Evolutionary conservation across 37 sponge, comb jelly and placozoan species (phyloP), one percentile per base, ranked within the genome.

Genomic region (Ephydatia muelleri): DNA sequence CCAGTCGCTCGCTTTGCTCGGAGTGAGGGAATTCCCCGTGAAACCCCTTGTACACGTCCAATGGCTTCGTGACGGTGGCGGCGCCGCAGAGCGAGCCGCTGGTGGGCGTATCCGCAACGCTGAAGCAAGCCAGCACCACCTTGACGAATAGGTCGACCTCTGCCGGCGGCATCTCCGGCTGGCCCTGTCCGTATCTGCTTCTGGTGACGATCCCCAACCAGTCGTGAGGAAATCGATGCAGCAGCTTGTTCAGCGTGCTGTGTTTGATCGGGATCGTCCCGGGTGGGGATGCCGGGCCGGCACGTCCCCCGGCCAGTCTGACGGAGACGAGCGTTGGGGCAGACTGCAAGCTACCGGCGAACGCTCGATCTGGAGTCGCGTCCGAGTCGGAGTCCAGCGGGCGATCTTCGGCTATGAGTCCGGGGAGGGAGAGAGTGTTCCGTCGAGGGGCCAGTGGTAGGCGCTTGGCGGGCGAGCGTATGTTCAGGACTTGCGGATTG

Each of bases 1-100:
- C 77, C 22, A 96, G 48, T 90, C 97, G 93, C 21, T 76, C 65
- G 8, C 75, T 38, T 12, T 85, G 16, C 3, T 77, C 48, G 30
- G 93, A 85, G 69, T 86, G 82, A 0, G 85, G 86, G 68, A 88
- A 85, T 34, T 92, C 76, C 1, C 96, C 91, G 26, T 32, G 16
- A 39, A 81, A 95, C 19, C 80, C 84, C 16, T 82, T 66, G 30
- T 73, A 84, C 0, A 93, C 78, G 39, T 92, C 80, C 28, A 69
- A 38, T 4, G 90, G 86, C 21, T 34, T 85, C 37, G 86, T 83
- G 26, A 69, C 27, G 2, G 22, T 5, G 16, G 67, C 39, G 3
- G 30, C 30, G 14, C 77, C 76, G 38, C 27, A 4, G 27, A 68
- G 25, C 8, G 5, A 38, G 23, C 43, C 25, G n/a, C 48, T 27